Conservation (phyloP, 2,113 vertebrate species). For the Chlorodrepanis virens region DNA sequence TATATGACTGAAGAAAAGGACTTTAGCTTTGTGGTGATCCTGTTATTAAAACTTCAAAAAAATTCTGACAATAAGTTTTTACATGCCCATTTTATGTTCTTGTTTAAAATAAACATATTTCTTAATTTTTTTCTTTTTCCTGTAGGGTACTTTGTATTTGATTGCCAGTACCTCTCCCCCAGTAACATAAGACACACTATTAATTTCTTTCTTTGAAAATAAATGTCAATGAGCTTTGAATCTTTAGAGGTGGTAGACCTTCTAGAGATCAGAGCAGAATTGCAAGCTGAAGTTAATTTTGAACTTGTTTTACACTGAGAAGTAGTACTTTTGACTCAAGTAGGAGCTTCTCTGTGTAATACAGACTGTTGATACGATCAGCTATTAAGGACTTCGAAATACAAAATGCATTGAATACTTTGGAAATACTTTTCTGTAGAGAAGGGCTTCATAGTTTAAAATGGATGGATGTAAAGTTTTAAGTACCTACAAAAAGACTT, state of each 20-base stretch:
- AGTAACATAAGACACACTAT: neutral
- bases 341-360: neutral
- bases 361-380: neutral
- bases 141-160: neutral
- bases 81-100: neutral
- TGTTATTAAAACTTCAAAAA: neutral
- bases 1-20: neutral
- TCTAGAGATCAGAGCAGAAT: neutral
- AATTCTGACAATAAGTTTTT: neutral
- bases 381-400: neutral
- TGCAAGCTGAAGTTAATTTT: neutral
- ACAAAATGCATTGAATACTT: neutral
- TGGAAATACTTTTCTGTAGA: neutral
- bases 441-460: neutral
- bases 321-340: neutral
- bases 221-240: neutral
- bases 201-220: neutral
- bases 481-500: neutral
- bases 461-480: neutral
- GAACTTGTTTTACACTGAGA: neutral
- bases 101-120: neutral
- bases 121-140: neutral
- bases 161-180: neutral
- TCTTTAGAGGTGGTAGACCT: neutral
- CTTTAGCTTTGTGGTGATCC: neutral